Base-by-base conservation (phyloP, 1,140 invertebrate genomes). In the Conopomorpha cramerella region DNA sequence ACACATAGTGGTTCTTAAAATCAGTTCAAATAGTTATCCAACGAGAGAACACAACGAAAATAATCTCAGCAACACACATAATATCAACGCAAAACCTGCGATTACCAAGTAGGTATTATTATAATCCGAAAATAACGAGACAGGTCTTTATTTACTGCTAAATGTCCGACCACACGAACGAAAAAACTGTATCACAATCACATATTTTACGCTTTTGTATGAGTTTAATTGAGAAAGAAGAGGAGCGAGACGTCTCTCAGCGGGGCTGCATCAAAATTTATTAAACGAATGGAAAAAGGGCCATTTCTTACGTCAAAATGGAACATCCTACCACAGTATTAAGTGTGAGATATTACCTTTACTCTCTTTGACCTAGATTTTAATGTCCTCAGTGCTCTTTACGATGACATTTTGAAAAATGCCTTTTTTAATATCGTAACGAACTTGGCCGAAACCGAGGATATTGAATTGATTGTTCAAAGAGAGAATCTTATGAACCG, bases 371-470 rank as follows among this genome's bases (percentile, higher is more conserved):
- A 74, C 70, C 67, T 55, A 74, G 59, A 72, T 74, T 60, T 57
- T 62, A 62, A 55, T 55, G 51, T 55, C 44, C 39, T 43, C 45
- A 46, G 46, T 51, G 54, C 52, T 64, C 54, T 72, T 74, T 72
- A 74, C 64, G 65, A 72, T 66, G 65, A 74, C 67, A 72, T 72
- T 70, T 65, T 68, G 70, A 74, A 68, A 74, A 65, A 71, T 76
- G 63, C 61, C 63, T 51, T 68, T 71, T 67, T 72, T 72, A 72
- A 72, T 76, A 67, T 49, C 47, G 55, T 41, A 39, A 52, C 49
- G 51, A 43, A 57, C 53, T 46, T 34, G 44, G 44, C 45, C 19
- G 10, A 23, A 23, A 23, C 19, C 10, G 19, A 10, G 4, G 19
- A 23, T 6, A 4, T 10, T 23, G 49, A 54, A 63, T 59, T 48